phyloP scores from a whole-genome alignment of 1,140 invertebrate species.

The Lordiphosa collinella region DNA sequence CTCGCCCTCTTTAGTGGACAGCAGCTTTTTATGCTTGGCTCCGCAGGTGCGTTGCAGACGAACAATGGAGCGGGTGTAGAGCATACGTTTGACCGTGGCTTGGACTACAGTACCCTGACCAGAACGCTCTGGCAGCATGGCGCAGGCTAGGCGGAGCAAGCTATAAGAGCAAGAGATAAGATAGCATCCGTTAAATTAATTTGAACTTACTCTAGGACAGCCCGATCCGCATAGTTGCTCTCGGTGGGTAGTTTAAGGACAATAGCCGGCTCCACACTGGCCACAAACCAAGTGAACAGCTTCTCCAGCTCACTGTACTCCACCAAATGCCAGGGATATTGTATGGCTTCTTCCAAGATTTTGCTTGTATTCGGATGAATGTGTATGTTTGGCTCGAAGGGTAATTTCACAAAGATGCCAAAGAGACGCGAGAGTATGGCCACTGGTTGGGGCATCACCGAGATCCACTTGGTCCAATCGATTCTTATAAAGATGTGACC shows the following conservation, averaged over 20 bases:
- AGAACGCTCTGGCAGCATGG: slow-evolving; percentile 54
- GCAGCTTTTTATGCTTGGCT: slow-evolving; percentile 62
- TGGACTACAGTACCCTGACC: slow-evolving; percentile 23
- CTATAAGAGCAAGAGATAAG: slow-evolving; percentile 16
- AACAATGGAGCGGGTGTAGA: slow-evolving; percentile 64
- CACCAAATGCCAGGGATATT: slow-evolving; percentile 86
- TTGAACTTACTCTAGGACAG: slow-evolving; percentile 79
- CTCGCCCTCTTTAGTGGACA: slow-evolving; percentile 64
- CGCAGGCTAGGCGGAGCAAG: slow-evolving; percentile 56
- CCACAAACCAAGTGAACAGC: slow-evolving; percentile 88
- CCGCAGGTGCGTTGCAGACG: slow-evolving; percentile 56
- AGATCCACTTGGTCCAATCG: slow-evolving; percentile 77
- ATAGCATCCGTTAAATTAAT: neutral
- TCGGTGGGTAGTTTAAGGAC: slow-evolving; percentile 81
- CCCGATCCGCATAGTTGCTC: slow-evolving; percentile 79
- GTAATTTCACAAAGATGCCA: slow-evolving; percentile 85
- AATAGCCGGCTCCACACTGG: slow-evolving; percentile 87
- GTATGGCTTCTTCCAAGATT: slow-evolving; percentile 84
- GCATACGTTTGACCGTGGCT: slow-evolving; percentile 61
- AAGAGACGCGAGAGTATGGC: slow-evolving; percentile 74
- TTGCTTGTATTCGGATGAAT: slow-evolving; percentile 80
- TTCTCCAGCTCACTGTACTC: slow-evolving; percentile 85
- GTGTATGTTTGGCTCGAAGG: slow-evolving; percentile 86
- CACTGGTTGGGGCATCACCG: slow-evolving; percentile 76
- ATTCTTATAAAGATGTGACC: slow-evolving; percentile 84